Conservation (phyloP, 1,140 invertebrate genomes). For the Hesperophylax magnus region DNA sequence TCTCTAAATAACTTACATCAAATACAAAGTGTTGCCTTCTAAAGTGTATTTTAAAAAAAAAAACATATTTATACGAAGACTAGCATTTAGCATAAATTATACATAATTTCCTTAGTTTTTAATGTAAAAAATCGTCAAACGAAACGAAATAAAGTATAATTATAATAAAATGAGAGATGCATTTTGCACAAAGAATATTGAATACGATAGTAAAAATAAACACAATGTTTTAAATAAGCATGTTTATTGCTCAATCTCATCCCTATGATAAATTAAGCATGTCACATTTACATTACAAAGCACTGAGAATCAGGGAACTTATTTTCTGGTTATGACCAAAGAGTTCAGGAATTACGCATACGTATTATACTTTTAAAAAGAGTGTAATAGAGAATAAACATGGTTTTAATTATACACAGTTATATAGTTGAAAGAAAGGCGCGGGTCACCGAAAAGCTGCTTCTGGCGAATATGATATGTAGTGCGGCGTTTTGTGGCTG, state of each 20-base stretch:
- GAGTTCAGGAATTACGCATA: no score
- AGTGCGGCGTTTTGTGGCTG: no score
- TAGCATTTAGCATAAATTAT: conserved; percentile 12
- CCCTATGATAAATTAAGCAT: neutral
- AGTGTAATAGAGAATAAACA: no score
- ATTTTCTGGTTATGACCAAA: neutral
- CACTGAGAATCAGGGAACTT: neutral
- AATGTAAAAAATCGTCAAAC: neutral
- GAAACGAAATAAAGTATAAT: neutral
- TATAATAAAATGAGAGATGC: neutral
- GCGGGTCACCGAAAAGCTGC: no score
- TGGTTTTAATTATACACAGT: no score
- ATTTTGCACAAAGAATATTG: neutral
- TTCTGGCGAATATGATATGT: no score
- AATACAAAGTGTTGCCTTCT: neutral
- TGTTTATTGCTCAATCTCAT: neutral
- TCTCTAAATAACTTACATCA: conserved; percentile 7
- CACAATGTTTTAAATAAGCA: neutral
- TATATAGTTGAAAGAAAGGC: no score
- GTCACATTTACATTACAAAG: neutral
- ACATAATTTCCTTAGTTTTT: neutral
- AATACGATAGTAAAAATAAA: conserved; percentile 3
- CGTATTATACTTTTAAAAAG: neutral
- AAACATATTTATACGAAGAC: conserved; percentile 11
- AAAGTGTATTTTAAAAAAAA: neutral